phyloP scores from a whole-genome alignment of 2,113 vertebrate species.

The Nematolebias whitei region DNA sequence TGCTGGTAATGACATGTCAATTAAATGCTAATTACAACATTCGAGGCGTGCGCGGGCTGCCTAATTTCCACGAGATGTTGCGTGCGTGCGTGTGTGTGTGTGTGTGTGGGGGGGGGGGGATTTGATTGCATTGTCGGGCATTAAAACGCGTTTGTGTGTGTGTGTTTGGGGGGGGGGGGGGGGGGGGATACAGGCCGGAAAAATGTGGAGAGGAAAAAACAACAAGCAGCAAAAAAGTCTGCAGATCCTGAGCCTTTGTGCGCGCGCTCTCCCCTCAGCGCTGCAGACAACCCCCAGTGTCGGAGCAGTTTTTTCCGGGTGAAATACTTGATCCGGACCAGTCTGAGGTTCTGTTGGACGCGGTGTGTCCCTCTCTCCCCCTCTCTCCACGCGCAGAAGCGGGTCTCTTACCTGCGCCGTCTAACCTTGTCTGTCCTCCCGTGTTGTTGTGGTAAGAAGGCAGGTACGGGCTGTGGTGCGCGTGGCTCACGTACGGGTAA shows the following conservation, averaged over 20 bases:
- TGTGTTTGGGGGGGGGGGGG: too few relatives aligned
- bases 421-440: conserved; percentile 91
- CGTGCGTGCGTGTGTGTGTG: conserved; percentile 37
- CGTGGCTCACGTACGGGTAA: conserved; percentile 96
- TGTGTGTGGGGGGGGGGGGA: too few relatives aligned
- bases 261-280: conserved; percentile 21
- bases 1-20: conserved; percentile 80
- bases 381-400: conserved; percentile 19
- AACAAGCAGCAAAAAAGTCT: conserved; percentile 16
- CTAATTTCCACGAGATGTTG: conserved; percentile 75
- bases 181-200: too few relatives aligned
- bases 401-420: conserved; percentile 93
- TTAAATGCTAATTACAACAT: conserved; percentile 84
- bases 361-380: conserved; percentile 18
- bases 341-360: conserved; percentile 17
- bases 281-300: too few relatives aligned
- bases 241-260: conserved; percentile 54
- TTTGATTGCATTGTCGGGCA: conserved; percentile 59
- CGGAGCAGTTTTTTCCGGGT: too few relatives aligned
- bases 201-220: neutral
- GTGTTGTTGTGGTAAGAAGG: conserved; percentile 94
- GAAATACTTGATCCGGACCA: conserved; percentile 38
- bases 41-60: conserved; percentile 66
- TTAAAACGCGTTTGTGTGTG: conserved; percentile 60
- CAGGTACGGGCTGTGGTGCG: conserved; percentile 98